Evolutionary conservation across 30 jellyfish, hydroid and myxozoan genomes (phyloP), one percentile per base, ranked within the genome.

Genomic region (Hydra vulgaris): DNA sequence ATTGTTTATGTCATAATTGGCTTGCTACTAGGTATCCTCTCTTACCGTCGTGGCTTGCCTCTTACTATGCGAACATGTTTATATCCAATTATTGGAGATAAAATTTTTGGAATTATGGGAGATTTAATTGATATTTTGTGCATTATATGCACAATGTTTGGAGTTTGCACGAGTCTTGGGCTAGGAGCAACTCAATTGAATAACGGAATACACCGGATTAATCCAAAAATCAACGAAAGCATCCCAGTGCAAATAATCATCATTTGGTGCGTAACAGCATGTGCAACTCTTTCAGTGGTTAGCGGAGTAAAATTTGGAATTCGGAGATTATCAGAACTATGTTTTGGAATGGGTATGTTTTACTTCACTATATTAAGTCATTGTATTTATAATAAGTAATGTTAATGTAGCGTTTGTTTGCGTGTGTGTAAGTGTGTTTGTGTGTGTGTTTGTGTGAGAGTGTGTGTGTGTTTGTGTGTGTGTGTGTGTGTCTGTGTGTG

Each of bases 81-180:
- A 61, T 90, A 90, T 81, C 97, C 97, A 8, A 86, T 90, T 0
- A 92, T 90, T 27, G 97, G 97, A 55, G 94, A 90, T 72, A 75
- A 83, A 15, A 86, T 90, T 22, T 85, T 85, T 55, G 97, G 97
- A 16, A 15, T 85, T 21, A 71, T 85, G 40, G 97, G 97, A 17
- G 97, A 90, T 74, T 53, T 82, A 70, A 85, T 90, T 53, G 97
- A 90, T 79, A 90, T 90, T 53, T 83, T 90, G 19, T 90, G 95
- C 21, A 92, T 90, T 82, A 89, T 90, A 3, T 86, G 94, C 20
- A 90, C 97, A 0, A 90, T 90, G 97, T 90, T 90, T 77, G 97
- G 97, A 21, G 97, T 90, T 19, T 90, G 97, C 87, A 90, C 97
- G 17, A 90, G 95, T 79, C 90, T 90, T 76, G 97, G 97, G 53